Evolutionary conservation across 2,113 vertebrate species (phyloP), one percentile per base, ranked within the genome.

Genomic region (Crypturellus undulatus): DNA sequence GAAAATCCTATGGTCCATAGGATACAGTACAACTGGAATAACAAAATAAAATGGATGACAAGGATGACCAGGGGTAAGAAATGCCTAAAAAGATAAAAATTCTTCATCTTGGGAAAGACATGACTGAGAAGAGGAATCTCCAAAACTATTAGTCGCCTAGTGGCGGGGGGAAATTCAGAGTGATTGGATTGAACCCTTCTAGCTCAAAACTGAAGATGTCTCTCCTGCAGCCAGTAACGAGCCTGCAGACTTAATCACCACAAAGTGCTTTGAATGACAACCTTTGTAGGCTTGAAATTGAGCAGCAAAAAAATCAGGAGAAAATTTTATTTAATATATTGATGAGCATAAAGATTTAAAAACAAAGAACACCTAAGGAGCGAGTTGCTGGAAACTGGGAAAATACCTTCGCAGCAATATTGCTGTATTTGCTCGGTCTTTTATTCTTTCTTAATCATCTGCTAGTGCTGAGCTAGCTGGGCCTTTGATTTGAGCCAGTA

Each of bases 221-320:
- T 52, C 60, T 92, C 67, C 52, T 2, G 13, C 62, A 71, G 78
- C 60, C 58, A 64, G 62, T 87, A 9, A 17, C 3, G 70, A 64
- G 58, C 45, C 77, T 0, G 0, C 78, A 59, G 72, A 72, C 30
- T 34, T 64, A 76, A 58, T 52, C 0, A 0, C 52, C 63, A 64
- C 62, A 8, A 5, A 86, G 52, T 59, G 83, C 79, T 70, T 36
- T 51, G 60, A 90, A 63, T 90, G 92, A 67, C 59, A 73, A 4
- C 83, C 69, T 73, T 24, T 1, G 0, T 54, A 32, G 45, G 71
- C 78, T 88, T 22, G 36, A 56, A 85, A 67, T 52, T 76, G 62
- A 71, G 76, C 60, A 68, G 38, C 30, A 63, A 32, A 85, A 85
- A 36, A 86, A 38, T 28, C 42, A 43, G 42, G 21, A 83, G 82